Evolutionary conservation across 1,140 invertebrate genomes (phyloP).

Genomic region (Mya arenaria): DNA sequence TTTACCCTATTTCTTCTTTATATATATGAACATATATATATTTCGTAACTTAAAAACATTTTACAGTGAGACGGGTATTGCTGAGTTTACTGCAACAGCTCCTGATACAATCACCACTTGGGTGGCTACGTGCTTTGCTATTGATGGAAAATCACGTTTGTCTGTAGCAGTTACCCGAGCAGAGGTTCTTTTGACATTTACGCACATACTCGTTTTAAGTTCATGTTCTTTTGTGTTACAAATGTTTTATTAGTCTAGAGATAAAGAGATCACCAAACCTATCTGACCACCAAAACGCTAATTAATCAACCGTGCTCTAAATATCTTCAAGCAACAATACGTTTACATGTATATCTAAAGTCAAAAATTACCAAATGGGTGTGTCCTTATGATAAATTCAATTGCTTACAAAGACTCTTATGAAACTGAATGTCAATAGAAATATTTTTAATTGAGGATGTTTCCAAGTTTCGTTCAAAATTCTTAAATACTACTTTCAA

Average conservation of each 20-base stretch:
- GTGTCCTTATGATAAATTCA: no score
- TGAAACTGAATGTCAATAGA: no score
- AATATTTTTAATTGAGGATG: no score
- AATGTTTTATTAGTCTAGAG: not conserved
- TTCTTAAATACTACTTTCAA: no score
- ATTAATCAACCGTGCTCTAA: not conserved
- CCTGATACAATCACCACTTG: conserved; percentile 2
- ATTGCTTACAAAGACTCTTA: no score
- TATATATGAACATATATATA: not conserved
- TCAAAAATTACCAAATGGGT: no score
- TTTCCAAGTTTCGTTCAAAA: no score
- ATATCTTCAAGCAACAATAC: no score
- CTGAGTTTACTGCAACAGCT: not conserved
- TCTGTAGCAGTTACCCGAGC: not conserved
- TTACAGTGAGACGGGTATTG: not conserved
- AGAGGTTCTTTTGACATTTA: not conserved
- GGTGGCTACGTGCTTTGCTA: not conserved
- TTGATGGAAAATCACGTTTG: not conserved
- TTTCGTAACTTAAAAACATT: not conserved
- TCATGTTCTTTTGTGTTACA: not conserved
- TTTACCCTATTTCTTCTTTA: no score
- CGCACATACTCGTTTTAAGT: not conserved
- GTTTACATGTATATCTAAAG: no score
- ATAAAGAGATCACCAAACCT: not conserved
- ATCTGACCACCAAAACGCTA: not conserved